Evolutionary conservation across 2,888 invertebrate genomes (phyloP).

Genomic region (Athalia rosae): DNA sequence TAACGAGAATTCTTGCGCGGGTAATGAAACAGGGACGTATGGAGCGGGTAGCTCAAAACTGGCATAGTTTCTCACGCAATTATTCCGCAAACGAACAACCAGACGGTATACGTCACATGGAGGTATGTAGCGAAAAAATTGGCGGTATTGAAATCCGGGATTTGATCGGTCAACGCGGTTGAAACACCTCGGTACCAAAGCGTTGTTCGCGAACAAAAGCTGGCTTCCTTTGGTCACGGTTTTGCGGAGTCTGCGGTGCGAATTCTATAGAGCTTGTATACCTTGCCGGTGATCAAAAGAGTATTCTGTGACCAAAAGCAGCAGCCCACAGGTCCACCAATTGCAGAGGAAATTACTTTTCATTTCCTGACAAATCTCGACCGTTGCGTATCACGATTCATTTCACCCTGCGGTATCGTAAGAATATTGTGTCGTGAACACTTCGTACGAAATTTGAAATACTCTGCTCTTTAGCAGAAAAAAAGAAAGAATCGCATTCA

Average conservation of each 20-base stretch:
- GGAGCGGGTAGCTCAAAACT: too few species aligned
- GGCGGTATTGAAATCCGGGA: slow-evolving; percentile 6
- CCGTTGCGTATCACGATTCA: neutral
- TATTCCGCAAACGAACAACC: neutral
- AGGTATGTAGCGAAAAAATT: slow-evolving; percentile 7
- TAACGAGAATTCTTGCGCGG: too few species aligned
- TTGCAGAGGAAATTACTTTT: slow-evolving; percentile 26
- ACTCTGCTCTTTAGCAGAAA: too few species aligned
- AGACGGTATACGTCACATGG: neutral
- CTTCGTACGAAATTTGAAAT: too few species aligned
- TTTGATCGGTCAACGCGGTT: slow-evolving; percentile 15
- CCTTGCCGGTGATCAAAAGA: slow-evolving; percentile 31
- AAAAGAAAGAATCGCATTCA: too few species aligned
- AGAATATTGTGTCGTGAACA: too few species aligned
- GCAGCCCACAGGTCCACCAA: neutral
- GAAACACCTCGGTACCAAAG: slow-evolving; percentile 22
- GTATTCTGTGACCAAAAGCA: slow-evolving; percentile 33
- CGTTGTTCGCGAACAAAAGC: slow-evolving; percentile 17
- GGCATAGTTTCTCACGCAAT: too few species aligned
- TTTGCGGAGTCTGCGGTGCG: neutral
- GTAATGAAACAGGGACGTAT: too few species aligned
- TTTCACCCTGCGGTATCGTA: too few species aligned
- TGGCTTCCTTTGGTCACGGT: too few species aligned
- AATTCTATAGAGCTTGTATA: neutral
- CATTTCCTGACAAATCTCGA: slow-evolving; percentile 17